Base-by-base conservation (phyloP, 1,140 invertebrate genomes). In the Ostrea denselamellosa region DNA sequence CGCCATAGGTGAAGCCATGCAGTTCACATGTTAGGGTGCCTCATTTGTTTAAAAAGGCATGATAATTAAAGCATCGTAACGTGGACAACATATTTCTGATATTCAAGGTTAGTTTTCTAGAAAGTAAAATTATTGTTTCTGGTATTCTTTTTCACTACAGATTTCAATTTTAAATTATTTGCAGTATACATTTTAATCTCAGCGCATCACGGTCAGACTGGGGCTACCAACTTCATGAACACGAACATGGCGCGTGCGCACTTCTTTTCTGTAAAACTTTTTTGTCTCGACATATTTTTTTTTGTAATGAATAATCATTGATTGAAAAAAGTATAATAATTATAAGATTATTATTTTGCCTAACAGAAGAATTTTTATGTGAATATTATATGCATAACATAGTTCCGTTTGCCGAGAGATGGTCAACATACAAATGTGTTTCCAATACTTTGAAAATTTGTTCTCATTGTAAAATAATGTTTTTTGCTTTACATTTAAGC, bases 171-270 rank as follows among this genome's bases (percentile, higher is more conserved):
- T 19, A 44, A 44, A 44, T 44, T 44, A 44, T 44, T 44, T 44
- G 12, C 7, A 5, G 14, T 17, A 62, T 19, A 62, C n/a, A 62
- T 77, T 77, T 77, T 77, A 34, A 34, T 77, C 22, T 77, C 68
- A 25, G 9, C 68, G 68, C 68, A 77, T 34, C 68, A 77, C 28
- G 68, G 68, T 77, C 68, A 77, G 68, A 77, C 25, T 77, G 68
- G 68, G 68, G 68, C 68, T 77, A 77, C 68, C 68, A 77, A 77
- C 68, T 77, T 77, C 68, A 77, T 77, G 25, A 77, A 77, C 68
- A 77, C 68, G 68, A 77, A 77, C 68, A 25, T 77, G 68, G 68
- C 68, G 68, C 68, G 68, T 77, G 68, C 68, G 68, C 68, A 77
- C 68, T 77, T 34, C 68, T 77, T 28, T 77, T 25, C 14, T 17